Conservation (phyloP, 2,797 vertebrate species). For the Enteromius radiatus region DNA sequence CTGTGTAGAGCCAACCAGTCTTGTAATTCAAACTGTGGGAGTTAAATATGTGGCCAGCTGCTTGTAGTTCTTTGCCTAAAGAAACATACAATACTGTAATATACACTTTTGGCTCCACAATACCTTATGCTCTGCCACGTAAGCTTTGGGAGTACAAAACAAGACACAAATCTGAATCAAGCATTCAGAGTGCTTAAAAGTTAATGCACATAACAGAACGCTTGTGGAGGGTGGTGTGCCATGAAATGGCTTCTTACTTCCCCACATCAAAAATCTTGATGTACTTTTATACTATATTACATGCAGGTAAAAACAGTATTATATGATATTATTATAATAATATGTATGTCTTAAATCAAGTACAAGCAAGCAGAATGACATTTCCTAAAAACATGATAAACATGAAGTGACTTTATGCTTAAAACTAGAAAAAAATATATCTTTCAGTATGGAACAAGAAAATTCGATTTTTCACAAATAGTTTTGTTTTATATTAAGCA, state of each 20-base stretch:
- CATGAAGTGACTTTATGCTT: no score
- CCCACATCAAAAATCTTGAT: constrained; percentile 11
- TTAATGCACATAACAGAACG: constrained; percentile 20
- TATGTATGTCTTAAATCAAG: not conserved
- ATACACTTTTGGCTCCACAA: constrained; percentile 10
- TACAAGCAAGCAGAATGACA: not conserved
- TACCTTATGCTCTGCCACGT: constrained; percentile 4
- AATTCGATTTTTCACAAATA: not conserved
- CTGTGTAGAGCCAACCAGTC: constrained; percentile 8
- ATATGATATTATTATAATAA: not conserved
- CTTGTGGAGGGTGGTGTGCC: not conserved
- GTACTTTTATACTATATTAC: not conserved
- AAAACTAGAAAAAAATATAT: no score
- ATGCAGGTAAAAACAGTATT: not conserved
- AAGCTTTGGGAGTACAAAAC: constrained; percentile 31
- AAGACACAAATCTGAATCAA: not conserved
- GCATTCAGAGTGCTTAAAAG: not conserved
- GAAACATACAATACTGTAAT: constrained; percentile 19
- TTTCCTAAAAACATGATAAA: no score
- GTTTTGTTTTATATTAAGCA: not conserved
- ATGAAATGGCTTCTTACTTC: not conserved
- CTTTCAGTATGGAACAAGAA: no score
- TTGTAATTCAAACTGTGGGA: constrained; percentile 22
- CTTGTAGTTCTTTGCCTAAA: constrained; percentile 1
- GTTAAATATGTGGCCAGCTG: constrained; percentile 7